Base-by-base conservation (phyloP, 1,140 invertebrate species). In the Eurosta solidaginis region DNA sequence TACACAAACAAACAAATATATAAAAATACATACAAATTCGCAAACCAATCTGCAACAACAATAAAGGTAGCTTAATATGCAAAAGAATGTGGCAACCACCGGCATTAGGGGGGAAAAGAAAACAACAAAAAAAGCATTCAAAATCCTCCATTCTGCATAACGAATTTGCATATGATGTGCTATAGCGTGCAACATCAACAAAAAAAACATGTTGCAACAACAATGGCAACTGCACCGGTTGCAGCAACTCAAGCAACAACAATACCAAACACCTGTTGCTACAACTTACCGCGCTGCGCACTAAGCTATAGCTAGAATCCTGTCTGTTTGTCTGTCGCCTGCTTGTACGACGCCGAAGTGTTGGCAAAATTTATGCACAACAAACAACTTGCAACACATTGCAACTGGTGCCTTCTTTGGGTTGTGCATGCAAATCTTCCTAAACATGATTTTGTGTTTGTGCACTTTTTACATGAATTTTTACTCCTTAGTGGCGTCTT, bases 281-380 rank as follows among this genome's bases (percentile, higher is more conserved):
- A 52, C 49, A 52, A 20, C 27, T 17, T 17, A n/a, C 27, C 4
- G 5, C 20, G n/a, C n/a, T n/a, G n/a, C n/a, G n/a, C n/a, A n/a
- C n/a, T n/a, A n/a, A n/a, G n/a, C n/a, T n/a, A n/a, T 7, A 17
- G 25, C 25, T 22, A 22, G 59, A 68, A 40, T 68, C n/a, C 59
- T 40, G 33, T 7, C 54, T 63, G 14, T 20, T 33, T 40, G 33
- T 7, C 54, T 63, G 14, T 20, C 5, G 54, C 54, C 54, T 14
- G 54, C 10, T 68, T 20, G n/a, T n/a, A n/a, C n/a, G n/a, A n/a
- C 22, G 59, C 14, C 40, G 33, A 68, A 68, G 59, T 68, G 59
- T 68, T 68, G 59, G 59, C 59, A 68, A 68, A 68, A 68, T 68
- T 68, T 68, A 68, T 68, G 59, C 59, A 17, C 59, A 68, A 68